Percentiles rank a stretch among this genome's conserved stretches.
phyloP scores from a whole-genome alignment of 2,888 invertebrate species.

The Trichogramma evanescens region DNA sequence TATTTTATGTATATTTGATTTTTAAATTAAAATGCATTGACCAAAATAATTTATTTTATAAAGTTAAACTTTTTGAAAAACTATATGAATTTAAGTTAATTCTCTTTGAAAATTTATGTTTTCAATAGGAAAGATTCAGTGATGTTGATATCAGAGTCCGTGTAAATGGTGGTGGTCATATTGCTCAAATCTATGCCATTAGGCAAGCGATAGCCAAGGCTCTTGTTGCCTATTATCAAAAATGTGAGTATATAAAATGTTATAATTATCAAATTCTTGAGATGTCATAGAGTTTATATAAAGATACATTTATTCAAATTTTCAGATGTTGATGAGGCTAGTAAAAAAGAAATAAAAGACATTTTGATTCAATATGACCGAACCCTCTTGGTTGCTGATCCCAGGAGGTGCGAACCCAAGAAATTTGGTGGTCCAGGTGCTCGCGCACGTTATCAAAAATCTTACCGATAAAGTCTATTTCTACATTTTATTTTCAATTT shows the following conservation, averaged over 20 bases:
- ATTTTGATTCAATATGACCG: conserved; percentile 96
- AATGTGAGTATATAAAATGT: conserved; percentile 68
- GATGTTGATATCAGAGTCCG: conserved; percentile 96
- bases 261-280: not conserved
- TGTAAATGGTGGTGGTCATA: conserved; percentile 97
- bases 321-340: conserved; percentile 95
- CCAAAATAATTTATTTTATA: not conserved
- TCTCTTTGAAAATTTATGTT: conserved; percentile 20
- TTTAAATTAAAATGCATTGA: no score
- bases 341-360: conserved; percentile 98
- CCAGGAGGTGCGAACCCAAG: conserved; percentile 98
- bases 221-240: conserved; percentile 95
- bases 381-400: conserved; percentile 95
- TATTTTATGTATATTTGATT: no score
- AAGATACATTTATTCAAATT: not conserved
- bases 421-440: conserved; percentile 99
- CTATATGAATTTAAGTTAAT: not conserved
- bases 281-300: not conserved
- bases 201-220: conserved; percentile 98
- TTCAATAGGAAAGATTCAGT: conserved; percentile 80
- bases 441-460: conserved; percentile 99
- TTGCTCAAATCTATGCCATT: conserved; percentile 97
- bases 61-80: no score
- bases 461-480: conserved; percentile 83
- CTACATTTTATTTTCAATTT: no score